Evolutionary conservation across 2,888 invertebrate genomes (phyloP).

Genomic region (Bellardia bayeri): DNA sequence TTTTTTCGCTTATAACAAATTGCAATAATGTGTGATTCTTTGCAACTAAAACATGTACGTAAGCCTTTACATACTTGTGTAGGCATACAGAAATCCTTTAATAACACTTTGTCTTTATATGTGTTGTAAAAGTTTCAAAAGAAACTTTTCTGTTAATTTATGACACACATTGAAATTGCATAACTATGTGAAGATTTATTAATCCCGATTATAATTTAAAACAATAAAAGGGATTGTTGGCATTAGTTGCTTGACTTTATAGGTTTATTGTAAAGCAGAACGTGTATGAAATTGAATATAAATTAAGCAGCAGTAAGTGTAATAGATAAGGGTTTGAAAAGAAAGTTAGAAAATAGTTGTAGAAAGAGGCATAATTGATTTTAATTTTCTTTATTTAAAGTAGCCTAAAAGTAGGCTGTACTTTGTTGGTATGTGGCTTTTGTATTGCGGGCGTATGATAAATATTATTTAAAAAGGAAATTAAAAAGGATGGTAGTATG

Average conservation of each 20-base stretch:
- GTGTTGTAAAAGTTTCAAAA: background rate
- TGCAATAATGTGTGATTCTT: too few relatives aligned
- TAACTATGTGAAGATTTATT: slow-evolving; percentile 53
- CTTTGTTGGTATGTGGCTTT: background rate
- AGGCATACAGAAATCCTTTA: too few relatives aligned
- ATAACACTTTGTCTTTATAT: too few relatives aligned
- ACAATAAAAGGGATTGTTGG: slow-evolving; percentile 34
- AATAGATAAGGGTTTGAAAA: too few relatives aligned
- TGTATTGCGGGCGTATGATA: background rate
- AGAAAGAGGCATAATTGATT: too few relatives aligned
- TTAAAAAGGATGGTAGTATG: too few relatives aligned
- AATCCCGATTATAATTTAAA: slow-evolving; percentile 51
- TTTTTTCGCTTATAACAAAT: too few relatives aligned
- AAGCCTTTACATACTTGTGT: too few relatives aligned
- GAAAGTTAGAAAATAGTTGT: too few relatives aligned
- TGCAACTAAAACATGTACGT: too few relatives aligned
- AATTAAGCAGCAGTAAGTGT: too few relatives aligned
- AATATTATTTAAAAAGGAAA: background rate
- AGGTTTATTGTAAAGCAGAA: slow-evolving; percentile 23
- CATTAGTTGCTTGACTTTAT: slow-evolving; percentile 14
- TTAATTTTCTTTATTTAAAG: too few relatives aligned
- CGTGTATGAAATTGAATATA: slow-evolving; percentile 1
- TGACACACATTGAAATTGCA: slow-evolving; percentile 45
- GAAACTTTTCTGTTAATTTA: slow-evolving; percentile 51
- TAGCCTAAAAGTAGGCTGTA: background rate